Conservation (phyloP, 2,888 invertebrate species). For the Idaea biselata region DNA sequence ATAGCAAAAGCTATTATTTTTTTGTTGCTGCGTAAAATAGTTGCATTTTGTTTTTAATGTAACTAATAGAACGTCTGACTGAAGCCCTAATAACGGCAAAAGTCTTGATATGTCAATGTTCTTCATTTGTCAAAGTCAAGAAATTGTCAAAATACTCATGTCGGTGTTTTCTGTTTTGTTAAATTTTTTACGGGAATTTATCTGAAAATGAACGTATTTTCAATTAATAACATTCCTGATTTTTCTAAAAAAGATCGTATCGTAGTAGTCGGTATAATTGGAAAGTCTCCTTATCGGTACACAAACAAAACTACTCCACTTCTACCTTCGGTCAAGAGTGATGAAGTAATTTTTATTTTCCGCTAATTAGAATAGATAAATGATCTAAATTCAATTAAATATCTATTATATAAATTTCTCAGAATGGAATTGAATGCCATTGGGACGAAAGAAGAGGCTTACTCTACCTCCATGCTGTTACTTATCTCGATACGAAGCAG, state of each 20-base stretch:
- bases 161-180: neutral
- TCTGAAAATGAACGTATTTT: slow-evolving; percentile 58
- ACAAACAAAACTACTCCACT: slow-evolving; percentile 84
- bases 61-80: no score
- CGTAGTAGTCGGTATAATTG: slow-evolving; percentile 86
- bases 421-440: slow-evolving; percentile 81
- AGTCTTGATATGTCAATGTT: no score
- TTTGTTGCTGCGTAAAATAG: no score
- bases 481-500: slow-evolving; percentile 64
- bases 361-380: neutral
- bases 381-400: neutral
- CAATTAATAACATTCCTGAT: slow-evolving; percentile 65
- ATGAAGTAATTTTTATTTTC: slow-evolving; percentile 49
- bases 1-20: no score
- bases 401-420: slow-evolving; percentile 7
- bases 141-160: no score
- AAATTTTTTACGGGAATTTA: neutral
- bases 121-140: no score
- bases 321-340: slow-evolving; percentile 67
- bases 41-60: no score
- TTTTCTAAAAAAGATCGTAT: slow-evolving; percentile 80
- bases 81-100: no score
- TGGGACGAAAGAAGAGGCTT: slow-evolving; percentile 77
- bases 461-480: slow-evolving; percentile 78
- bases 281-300: slow-evolving; percentile 84